phyloP scores from a whole-genome alignment of 2,888 invertebrate genomes.

The Brenthis daphne region DNA sequence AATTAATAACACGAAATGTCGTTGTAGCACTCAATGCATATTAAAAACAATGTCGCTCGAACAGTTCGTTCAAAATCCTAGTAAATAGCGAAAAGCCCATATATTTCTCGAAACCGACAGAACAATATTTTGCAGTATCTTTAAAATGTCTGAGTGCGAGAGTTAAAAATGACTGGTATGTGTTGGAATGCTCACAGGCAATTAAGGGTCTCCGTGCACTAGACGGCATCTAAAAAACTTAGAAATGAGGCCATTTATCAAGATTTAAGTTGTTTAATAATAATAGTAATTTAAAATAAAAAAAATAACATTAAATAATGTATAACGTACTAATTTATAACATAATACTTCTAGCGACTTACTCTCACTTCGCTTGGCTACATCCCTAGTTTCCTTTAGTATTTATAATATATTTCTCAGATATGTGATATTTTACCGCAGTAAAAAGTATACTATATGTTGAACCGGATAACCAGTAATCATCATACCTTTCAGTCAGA shows the following conservation, averaged over 20 bases:
- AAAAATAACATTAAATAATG: not conserved
- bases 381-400: too few species aligned
- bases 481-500: too few species aligned
- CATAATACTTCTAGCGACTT: too few species aligned
- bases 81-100: slow-evolving; percentile 1
- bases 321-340: too few species aligned
- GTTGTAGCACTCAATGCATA: not conserved
- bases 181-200: slow-evolving; percentile 29
- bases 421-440: too few species aligned
- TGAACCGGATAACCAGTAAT: too few species aligned
- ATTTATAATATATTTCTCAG: too few species aligned
- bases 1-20: too few species aligned
- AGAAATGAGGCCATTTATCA: slow-evolving; percentile 14
- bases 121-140: slow-evolving; percentile 4
- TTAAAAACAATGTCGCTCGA: not conserved
- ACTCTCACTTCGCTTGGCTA: too few species aligned
- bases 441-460: too few species aligned
- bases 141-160: slow-evolving; percentile 26
- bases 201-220: slow-evolving; percentile 13
- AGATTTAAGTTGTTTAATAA: slow-evolving; percentile 15
- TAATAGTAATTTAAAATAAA: not conserved
- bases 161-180: slow-evolving; percentile 36
- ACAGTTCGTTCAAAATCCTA: not conserved
- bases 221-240: slow-evolving; percentile 8
- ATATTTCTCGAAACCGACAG: slow-evolving; percentile 20